Base-by-base conservation (phyloP, 1,140 invertebrate genomes). In the Musca domestica region DNA sequence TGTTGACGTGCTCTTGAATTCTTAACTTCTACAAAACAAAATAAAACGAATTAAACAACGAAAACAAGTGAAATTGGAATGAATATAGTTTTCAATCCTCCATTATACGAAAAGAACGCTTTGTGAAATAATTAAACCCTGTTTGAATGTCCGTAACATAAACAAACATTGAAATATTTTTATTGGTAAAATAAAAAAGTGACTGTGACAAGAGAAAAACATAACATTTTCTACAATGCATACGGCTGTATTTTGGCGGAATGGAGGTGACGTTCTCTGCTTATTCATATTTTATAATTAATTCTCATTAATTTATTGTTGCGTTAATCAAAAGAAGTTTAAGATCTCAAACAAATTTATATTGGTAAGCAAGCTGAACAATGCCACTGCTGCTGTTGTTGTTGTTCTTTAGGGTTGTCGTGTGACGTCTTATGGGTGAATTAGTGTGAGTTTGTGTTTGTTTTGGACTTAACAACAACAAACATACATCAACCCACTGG, bases 191-290 rank as follows among this genome's bases (percentile, higher is more conserved):
- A 47, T 9, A 47, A 64, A 64, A 20, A 47, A 22, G 4, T n/a
- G 7, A 22, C 15, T 10, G 25, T 25, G 15, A 22, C 3, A 19
- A 52, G 15, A 51, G 52, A 49, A 52, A 5, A 52, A 52, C 3
- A 66, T 23, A 52, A 19, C 4, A 12, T 25, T 10, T 27, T n/a
- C 4, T 25, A 69, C 27, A 64, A 81, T 81, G 79, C 77, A 81
- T 67, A 80, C 79, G 27, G 78, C 77, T 65, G 76, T 81, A 41
- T 81, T 81, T 71, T 81, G 77, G 74, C 77, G 78, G 69, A 81
- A 79, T 68, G 79, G 79, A 76, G 79, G 79, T 81, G 69, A 69
- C 46, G 4, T 41, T 30, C 25, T 17, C 9, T 34, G 10, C 7
- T 49, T 49, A 25, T 25, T 63, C 30, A 20, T 61, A 49, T 48